These are phyloP conservation scores for Nasua narica DNA, from an alignment of 2,797 vertebrate genomes.

Conservation along the genomic window DNA sequence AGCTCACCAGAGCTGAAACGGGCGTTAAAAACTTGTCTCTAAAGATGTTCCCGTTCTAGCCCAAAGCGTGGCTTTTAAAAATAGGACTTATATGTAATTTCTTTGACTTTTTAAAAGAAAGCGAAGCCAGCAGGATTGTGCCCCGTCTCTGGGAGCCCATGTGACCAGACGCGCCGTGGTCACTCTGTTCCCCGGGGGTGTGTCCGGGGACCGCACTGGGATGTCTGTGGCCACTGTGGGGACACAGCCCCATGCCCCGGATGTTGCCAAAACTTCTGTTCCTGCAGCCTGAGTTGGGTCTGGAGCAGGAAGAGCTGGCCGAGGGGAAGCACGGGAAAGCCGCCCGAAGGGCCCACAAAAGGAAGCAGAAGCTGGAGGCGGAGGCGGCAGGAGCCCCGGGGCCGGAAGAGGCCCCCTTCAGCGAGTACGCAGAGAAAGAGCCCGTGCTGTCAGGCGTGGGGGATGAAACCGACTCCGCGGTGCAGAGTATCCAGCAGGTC, in stretches of 20 bases:
- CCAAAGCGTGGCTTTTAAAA: background rate
- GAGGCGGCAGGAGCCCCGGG: constrained; percentile 85
- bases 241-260: fast-evolving
- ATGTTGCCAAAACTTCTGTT: background rate
- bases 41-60: background rate
- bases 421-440: constrained; percentile 88
- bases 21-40: background rate
- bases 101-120: background rate
- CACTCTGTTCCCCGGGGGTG: fast-evolving
- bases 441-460: constrained; percentile 86
- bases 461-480: constrained; percentile 94
- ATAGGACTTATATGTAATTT: too few relatives aligned
- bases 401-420: constrained; percentile 89
- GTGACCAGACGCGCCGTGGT: fast-evolving
- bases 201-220: fast-evolving
- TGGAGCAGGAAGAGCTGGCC: constrained; percentile 88
- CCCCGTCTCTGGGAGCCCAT: fast-evolving
- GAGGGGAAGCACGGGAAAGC: constrained; percentile 85
- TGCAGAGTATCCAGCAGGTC: constrained; percentile 97
- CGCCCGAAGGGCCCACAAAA: constrained; percentile 82
- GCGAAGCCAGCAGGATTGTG: too few relatives aligned
- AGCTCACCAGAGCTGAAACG: background rate
- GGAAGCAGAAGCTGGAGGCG: constrained; percentile 85
- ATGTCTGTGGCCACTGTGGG: fast-evolving
- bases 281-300: constrained; percentile 87